These are phyloP conservation scores for Drymonia ruficornis DNA, from an alignment of 2,888 invertebrate species.

Conservation along the genomic window DNA sequence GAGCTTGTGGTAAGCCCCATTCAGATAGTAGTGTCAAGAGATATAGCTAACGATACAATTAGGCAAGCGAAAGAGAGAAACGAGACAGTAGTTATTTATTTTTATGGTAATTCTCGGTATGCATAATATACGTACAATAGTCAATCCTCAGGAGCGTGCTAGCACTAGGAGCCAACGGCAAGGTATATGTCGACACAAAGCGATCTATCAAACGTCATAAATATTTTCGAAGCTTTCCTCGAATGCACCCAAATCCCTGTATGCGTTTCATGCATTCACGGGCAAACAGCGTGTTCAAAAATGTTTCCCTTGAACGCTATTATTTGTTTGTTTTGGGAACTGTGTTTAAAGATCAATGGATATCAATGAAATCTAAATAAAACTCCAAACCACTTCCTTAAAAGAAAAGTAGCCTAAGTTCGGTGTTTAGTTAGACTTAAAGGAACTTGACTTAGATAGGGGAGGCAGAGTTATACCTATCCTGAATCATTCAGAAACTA, in stretches of 20 bases:
- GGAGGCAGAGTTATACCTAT: too few species aligned
- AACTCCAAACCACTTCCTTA: too few species aligned
- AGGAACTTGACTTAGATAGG: too few species aligned
- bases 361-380: too few species aligned
- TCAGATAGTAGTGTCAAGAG: too few species aligned
- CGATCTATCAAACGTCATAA: slow-evolving; percentile 79
- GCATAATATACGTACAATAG: slow-evolving; percentile 6
- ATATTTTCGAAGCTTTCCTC: slow-evolving; percentile 71
- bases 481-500: too few species aligned
- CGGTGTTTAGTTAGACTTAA: too few species aligned
- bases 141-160: slow-evolving; percentile 15
- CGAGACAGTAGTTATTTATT: too few species aligned
- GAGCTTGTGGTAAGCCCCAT: too few species aligned
- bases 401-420: too few species aligned
- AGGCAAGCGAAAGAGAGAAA: too few species aligned
- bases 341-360: neutral
- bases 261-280: slow-evolving; percentile 54
- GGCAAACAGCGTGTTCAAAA: slow-evolving; percentile 33
- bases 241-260: slow-evolving; percentile 67
- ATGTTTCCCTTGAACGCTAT: neutral
- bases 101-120: neutral
- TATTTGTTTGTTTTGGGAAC: neutral
- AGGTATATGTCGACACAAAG: slow-evolving; percentile 63
- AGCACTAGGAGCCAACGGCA: slow-evolving; percentile 20
- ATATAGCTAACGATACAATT: too few species aligned